Conservation (phyloP, 1,140 invertebrate species). For the Cotesia chilonis region DNA sequence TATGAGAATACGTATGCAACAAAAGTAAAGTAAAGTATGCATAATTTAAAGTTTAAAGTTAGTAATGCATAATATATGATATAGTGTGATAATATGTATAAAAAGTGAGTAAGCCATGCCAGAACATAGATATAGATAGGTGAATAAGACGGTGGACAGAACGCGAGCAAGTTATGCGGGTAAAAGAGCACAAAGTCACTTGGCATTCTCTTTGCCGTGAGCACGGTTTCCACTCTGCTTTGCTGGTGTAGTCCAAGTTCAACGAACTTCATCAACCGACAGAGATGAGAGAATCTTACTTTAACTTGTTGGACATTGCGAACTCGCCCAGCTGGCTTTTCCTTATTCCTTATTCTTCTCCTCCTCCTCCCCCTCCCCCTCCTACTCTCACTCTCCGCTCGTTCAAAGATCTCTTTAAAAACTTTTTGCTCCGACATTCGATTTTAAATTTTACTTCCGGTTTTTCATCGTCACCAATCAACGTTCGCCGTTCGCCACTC, state of each 20-base stretch:
- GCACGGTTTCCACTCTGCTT: too few species aligned
- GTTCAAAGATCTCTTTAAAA: conserved; percentile 7
- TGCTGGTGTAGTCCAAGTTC: conserved; percentile 27
- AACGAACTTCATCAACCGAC: conserved; percentile 38
- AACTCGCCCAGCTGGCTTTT: conserved; percentile 34
- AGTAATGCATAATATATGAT: too few species aligned
- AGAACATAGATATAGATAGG: neutral
- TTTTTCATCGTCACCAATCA: conserved; percentile 9
- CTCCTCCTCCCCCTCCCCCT: conserved; percentile 3
- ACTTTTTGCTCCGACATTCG: neutral
- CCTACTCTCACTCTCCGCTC: neutral
- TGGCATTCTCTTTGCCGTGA: conserved; percentile 38
- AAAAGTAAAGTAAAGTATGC: too few species aligned
- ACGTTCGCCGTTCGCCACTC: too few species aligned
- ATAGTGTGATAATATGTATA: too few species aligned
- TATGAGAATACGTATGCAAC: too few species aligned
- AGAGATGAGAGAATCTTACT: conserved; percentile 38
- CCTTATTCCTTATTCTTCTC: neutral
- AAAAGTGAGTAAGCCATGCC: neutral
- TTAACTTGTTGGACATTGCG: conserved; percentile 9
- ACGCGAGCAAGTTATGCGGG: conserved; percentile 33
- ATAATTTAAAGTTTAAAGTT: too few species aligned
- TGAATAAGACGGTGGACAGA: conserved; percentile 1
- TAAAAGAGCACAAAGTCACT: conserved; percentile 39
- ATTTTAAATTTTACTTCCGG: conserved; percentile 22